These are phyloP conservation scores for Oreocharis arfaki DNA, from an alignment of 2,113 vertebrate species.

Conservation along the genomic window DNA sequence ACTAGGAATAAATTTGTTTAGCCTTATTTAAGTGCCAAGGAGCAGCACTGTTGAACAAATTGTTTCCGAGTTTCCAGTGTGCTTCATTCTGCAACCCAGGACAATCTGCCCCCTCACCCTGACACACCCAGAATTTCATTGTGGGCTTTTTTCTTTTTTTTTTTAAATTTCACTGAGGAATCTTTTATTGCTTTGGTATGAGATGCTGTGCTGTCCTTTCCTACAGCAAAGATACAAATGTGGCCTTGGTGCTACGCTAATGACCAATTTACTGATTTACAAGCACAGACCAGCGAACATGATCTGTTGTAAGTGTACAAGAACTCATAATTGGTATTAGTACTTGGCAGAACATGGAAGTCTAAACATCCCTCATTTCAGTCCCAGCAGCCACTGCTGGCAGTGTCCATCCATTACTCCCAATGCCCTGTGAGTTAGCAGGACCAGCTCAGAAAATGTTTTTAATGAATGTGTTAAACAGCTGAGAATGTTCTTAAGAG, in stretches of 20 bases:
- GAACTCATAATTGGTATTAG: not conserved
- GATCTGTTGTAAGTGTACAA: not conserved
- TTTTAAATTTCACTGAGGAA: not conserved
- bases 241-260: not conserved
- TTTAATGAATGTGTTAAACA: not conserved
- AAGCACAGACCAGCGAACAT: not conserved
- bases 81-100: not conserved
- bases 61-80: not conserved
- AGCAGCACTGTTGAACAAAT: not conserved
- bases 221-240: not conserved
- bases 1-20: not conserved
- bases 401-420: not conserved
- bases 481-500: not conserved
- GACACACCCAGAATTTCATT: not conserved
- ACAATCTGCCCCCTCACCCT: not conserved
- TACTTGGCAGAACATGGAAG: not conserved
- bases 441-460: not conserved
- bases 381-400: not conserved
- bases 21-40: not conserved
- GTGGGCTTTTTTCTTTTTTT: not conserved
- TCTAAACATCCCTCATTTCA: not conserved
- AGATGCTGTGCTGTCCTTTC: not conserved
- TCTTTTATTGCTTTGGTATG: not conserved
- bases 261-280: not conserved
- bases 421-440: not conserved